Percentiles rank a stretch among this genome's conserved stretches.
These are phyloP conservation scores for Turdus rufiventris DNA, from an alignment of 2,113 vertebrate species.

Conservation along the genomic window DNA sequence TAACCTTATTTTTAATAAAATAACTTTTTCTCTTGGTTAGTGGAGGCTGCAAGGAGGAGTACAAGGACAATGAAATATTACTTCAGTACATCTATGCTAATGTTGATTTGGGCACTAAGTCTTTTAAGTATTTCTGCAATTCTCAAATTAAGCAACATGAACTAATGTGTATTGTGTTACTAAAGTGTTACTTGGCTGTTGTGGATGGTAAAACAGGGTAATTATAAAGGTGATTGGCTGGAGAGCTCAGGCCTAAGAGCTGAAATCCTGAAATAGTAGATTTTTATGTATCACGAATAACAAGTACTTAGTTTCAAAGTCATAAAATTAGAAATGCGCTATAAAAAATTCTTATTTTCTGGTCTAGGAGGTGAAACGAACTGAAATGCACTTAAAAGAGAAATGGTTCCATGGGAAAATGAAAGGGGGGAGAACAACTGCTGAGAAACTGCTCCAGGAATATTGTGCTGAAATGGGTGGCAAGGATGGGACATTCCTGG, in stretches of 20 bases:
- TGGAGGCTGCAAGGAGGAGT: not conserved
- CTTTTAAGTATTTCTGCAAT: not conserved
- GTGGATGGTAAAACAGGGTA: not conserved
- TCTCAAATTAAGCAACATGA: not conserved
- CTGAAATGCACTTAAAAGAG: conserved; percentile 82
- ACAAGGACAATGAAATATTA: not conserved
- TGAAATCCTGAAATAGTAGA: not conserved
- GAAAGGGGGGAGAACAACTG: conserved; percentile 82
- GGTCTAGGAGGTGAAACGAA: conserved; percentile 67
- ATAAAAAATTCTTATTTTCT: not conserved
- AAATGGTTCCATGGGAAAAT: conserved; percentile 93
- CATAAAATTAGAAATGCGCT: not conserved
- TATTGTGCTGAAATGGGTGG: conserved; percentile 85
- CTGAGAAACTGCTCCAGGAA: conserved; percentile 86
- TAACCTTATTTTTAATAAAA: not conserved
- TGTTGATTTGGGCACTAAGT: not conserved
- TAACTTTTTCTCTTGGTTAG: not conserved
- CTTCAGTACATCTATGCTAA: not conserved
- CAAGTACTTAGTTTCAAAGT: not conserved
- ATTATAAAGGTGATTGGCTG: not conserved
- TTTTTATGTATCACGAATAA: not conserved
- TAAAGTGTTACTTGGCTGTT: not conserved
- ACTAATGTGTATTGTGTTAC: not conserved
- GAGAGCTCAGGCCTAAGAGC: not conserved
- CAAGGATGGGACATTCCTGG: conserved; percentile 90